Evolutionary conservation across 2,113 vertebrate species (phyloP), one percentile per base, ranked within the genome.

Genomic region (Bostrychus sinensis): DNA sequence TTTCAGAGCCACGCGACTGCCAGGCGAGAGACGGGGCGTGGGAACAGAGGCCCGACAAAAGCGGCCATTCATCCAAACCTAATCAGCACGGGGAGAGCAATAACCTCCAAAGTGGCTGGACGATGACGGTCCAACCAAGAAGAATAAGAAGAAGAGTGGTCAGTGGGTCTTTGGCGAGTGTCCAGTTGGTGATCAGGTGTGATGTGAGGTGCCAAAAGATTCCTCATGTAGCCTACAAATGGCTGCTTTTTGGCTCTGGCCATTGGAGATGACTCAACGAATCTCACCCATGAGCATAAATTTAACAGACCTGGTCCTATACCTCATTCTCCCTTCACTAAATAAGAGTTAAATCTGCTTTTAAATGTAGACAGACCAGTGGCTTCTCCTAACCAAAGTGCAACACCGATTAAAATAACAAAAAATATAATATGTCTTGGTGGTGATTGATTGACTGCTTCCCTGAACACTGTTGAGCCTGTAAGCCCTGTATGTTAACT

Each of bases 31-130:
- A 72, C 72, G 84, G 90, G 93, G 93, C 94, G 94, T 96, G 95
- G 96, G 95, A 97, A 98, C 91, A 72, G 60, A 62, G 7, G 41
- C 1, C 20, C 14, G 81, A 96, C 95, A 97, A 98, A 93, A 88
- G 89, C 22, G 1, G 58, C 89, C 75, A 93, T 95, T 95, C 93
- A 96, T 83, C 86, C 90, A 80, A 72, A 89, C 84, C 91, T 90
- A 92, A 92, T 92, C 92, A 91, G 94, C 91, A 84, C 92, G 93
- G 91, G 92, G 90, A 91, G 91, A 92, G 91, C 88, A 91, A 91
- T 92, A 88, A 94, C 89, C 92, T 87, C 84, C 69, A 66, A 62
- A 71, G 67, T 78, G 87, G 82, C 83, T 82, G 82, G 91, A 86
- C 76, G 60, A 75, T 77, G 91, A 86, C 76, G 60, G 76, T 77